phyloP scores from a whole-genome alignment of 2,797 vertebrate genomes.

The Gallinago stenura region DNA sequence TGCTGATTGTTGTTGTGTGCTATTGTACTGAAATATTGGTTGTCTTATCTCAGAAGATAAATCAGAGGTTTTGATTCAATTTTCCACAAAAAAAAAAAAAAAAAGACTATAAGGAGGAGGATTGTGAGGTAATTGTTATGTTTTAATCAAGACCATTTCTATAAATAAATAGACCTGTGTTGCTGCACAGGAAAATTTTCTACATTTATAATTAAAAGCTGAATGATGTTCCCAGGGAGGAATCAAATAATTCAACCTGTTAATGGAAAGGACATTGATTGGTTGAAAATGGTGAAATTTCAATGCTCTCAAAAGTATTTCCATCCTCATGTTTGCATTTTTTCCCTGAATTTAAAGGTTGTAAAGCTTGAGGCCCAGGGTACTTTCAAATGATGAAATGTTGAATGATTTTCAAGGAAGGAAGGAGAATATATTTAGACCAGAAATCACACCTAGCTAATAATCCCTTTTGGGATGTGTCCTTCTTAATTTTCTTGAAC shows the following conservation, averaged over 20 bases:
- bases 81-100: not conserved
- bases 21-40: not conserved
- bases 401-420: not conserved
- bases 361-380: not conserved
- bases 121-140: not conserved
- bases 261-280: not conserved
- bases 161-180: not conserved
- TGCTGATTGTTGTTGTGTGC: not conserved
- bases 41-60: conserved; percentile 26
- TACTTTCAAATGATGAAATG: not conserved
- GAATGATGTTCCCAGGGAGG: not conserved
- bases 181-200: not conserved
- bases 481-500: not conserved
- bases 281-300: not conserved
- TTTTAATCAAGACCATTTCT: conserved; percentile 19
- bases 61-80: conserved; percentile 8
- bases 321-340: not conserved
- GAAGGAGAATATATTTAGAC: not conserved
- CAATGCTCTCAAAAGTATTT: not conserved
- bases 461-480: not conserved
- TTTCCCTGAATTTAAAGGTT: not conserved
- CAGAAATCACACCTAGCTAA: not conserved
- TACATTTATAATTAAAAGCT: conserved; percentile 22
- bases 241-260: not conserved
- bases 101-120: not conserved